Evolutionary conservation across 2,888 invertebrate species (phyloP).

Genomic region (Andrena haemorrhoa): DNA sequence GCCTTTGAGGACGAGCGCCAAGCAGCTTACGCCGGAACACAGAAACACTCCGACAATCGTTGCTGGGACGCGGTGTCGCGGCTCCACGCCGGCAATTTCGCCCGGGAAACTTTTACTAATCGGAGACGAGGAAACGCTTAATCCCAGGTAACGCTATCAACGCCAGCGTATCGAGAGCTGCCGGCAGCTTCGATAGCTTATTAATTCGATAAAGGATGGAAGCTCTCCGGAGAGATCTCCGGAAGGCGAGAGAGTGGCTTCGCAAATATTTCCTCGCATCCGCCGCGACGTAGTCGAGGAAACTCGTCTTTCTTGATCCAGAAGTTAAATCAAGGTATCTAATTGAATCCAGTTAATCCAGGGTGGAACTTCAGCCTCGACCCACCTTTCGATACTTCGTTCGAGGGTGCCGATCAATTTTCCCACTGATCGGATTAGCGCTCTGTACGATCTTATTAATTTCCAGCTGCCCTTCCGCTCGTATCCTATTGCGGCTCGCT

Average conservation of each 20-base stretch:
- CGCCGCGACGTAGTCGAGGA: not conserved
- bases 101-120: not conserved
- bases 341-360: conserved; percentile 17
- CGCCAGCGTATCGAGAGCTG: not conserved
- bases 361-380: not conserved
- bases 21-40: conserved; percentile 34
- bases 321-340: conserved; percentile 11
- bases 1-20: conserved; percentile 41
- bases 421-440: not conserved
- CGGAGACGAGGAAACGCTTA: conserved; percentile 8
- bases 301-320: conserved; percentile 2
- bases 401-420: not conserved
- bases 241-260: not conserved
- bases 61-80: not conserved
- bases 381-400: not conserved
- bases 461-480: not conserved
- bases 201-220: not conserved
- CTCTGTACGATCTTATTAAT: not conserved
- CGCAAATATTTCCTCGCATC: not conserved
- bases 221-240: not conserved
- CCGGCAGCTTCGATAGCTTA: not conserved
- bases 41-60: not conserved
- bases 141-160: not conserved
- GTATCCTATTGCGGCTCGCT: not conserved
- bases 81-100: not conserved